Evolutionary conservation across 2,797 vertebrate species (phyloP).

Genomic region (Thamnophis elegans): DNA sequence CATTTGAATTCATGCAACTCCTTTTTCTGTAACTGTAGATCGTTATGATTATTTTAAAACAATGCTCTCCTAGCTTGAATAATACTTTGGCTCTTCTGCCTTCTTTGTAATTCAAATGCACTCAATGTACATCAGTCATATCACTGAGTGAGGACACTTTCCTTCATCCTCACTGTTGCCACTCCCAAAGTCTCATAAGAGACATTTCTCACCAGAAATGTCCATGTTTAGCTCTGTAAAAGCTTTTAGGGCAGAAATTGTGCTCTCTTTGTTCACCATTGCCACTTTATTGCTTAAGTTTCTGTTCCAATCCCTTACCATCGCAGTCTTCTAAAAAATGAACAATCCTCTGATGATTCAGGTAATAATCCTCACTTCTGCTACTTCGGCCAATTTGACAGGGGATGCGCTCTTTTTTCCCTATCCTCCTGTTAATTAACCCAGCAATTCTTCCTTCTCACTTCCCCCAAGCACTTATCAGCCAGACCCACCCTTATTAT

Average conservation of each 20-base stretch:
- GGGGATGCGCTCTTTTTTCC: not conserved
- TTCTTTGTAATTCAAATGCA: not conserved
- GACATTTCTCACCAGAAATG: not conserved
- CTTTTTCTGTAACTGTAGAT: not conserved
- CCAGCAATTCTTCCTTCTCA: not conserved
- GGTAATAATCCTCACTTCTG: not conserved
- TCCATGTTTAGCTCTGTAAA: not conserved
- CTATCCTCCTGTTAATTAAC: not conserved
- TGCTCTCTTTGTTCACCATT: not conserved
- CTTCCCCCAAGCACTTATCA: not conserved
- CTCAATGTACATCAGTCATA: not conserved
- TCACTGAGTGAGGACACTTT: not conserved
- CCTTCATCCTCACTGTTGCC: not conserved
- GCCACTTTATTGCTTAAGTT: not conserved
- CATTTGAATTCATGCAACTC: not conserved
- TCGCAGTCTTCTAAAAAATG: not conserved
- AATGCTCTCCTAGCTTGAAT: not conserved
- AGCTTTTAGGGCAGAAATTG: not conserved
- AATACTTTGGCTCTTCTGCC: not conserved
- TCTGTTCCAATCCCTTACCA: not conserved
- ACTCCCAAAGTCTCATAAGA: not conserved
- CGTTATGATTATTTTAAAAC: not conserved
- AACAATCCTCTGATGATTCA: not conserved
- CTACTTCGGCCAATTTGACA: not conserved
- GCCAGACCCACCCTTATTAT: not conserved